Conservation (phyloP, 2,797 vertebrate species). For the Urosaurus nigricauda region DNA sequence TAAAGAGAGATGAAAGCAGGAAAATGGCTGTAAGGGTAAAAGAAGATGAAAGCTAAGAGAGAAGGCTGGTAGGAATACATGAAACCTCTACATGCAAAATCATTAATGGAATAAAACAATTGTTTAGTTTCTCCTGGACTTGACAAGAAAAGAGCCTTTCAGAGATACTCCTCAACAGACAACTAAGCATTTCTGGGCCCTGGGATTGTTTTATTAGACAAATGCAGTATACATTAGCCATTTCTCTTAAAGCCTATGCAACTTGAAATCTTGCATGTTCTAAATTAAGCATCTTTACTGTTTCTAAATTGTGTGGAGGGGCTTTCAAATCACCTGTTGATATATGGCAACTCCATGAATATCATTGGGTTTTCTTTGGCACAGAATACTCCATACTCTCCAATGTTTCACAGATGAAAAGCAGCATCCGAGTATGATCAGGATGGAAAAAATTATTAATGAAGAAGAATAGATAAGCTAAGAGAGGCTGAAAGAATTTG, state of each 20-base stretch:
- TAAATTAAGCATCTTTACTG: not conserved
- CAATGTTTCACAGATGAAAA: too few relatives aligned
- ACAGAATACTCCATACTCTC: too few relatives aligned
- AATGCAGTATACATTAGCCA: too few relatives aligned
- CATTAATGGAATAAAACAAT: constrained; percentile 35
- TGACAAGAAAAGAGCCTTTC: not conserved
- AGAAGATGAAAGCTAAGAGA: constrained; percentile 16
- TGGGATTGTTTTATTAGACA: not conserved
- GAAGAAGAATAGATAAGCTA: too few relatives aligned
- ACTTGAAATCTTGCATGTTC: not conserved
- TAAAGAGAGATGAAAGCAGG: constrained; percentile 1
- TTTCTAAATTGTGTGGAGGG: not conserved
- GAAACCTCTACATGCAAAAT: constrained; percentile 32
- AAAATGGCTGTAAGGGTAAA: not conserved
- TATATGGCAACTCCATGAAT: too few relatives aligned
- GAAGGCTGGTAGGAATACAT: not conserved
- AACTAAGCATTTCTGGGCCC: not conserved
- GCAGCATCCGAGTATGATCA: too few relatives aligned
- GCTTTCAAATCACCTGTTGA: too few relatives aligned
- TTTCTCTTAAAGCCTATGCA: not conserved
- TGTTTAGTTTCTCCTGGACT: constrained; percentile 28
- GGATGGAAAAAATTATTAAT: too few relatives aligned
- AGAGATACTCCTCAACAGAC: not conserved
- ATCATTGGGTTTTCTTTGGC: too few relatives aligned
- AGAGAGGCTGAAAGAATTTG: too few relatives aligned